These are phyloP conservation scores for Sphaeramia orbicularis DNA, from an alignment of 2,797 vertebrate species.

Conservation along the genomic window DNA sequence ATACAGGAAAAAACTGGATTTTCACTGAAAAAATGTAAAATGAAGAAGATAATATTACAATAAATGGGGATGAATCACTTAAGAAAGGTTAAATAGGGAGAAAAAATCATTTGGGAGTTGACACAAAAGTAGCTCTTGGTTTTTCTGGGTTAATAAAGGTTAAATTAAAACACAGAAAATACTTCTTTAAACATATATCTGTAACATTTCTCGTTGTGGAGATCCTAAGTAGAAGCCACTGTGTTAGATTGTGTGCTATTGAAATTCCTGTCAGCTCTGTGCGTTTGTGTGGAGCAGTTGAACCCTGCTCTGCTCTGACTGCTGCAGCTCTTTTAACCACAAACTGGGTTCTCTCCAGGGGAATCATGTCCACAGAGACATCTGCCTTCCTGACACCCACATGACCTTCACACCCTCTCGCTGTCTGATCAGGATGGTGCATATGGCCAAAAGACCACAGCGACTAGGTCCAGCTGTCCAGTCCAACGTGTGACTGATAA, in stretches of 20 bases:
- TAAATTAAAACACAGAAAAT: too few relatives aligned
- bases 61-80: too few relatives aligned
- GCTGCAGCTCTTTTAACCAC: conserved; percentile 38
- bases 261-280: conserved; percentile 33
- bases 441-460: conserved; percentile 46
- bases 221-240: neutral
- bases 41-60: too few relatives aligned
- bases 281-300: conserved; percentile 14
- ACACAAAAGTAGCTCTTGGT: too few relatives aligned
- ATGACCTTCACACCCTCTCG: conserved; percentile 69
- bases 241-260: conserved; percentile 1
- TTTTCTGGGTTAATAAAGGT: too few relatives aligned
- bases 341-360: conserved; percentile 47
- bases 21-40: too few relatives aligned
- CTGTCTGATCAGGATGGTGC: conserved; percentile 51
- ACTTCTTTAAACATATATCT: neutral
- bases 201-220: too few relatives aligned
- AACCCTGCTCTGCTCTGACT: conserved; percentile 26
- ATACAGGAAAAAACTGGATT: too few relatives aligned
- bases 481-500: conserved; percentile 48
- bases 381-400: conserved; percentile 64
- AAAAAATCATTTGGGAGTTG: too few relatives aligned
- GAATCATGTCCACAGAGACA: conserved; percentile 57
- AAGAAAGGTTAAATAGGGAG: too few relatives aligned
- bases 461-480: conserved; percentile 57